phyloP scores from a whole-genome alignment of 2,797 vertebrate genomes.

The Intellagama lesueurii region DNA sequence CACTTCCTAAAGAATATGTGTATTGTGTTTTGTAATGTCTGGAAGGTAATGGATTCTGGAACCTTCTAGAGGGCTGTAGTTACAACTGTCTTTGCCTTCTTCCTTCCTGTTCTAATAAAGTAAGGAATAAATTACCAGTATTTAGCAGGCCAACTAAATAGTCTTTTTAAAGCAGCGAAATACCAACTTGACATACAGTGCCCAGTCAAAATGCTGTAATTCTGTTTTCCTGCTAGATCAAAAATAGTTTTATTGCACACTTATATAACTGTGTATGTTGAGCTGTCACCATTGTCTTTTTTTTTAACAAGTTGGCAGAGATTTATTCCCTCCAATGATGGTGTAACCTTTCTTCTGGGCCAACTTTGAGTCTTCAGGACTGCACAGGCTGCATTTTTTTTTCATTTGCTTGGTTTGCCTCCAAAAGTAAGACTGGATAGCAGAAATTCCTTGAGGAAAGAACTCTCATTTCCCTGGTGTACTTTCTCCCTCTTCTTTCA shows the following conservation, averaged over 20 bases:
- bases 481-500: neutral
- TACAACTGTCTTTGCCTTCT: neutral
- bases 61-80: neutral
- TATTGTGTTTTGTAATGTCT: neutral
- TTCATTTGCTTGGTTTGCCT: too few relatives aligned
- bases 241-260: too few relatives aligned
- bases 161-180: neutral
- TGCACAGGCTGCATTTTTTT: too few relatives aligned
- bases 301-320: too few relatives aligned
- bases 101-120: neutral
- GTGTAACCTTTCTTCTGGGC: too few relatives aligned
- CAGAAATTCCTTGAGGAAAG: neutral
- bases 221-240: too few relatives aligned
- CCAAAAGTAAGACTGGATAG: too few relatives aligned
- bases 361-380: too few relatives aligned
- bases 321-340: too few relatives aligned
- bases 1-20: slow-evolving; percentile 11
- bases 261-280: too few relatives aligned
- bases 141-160: neutral
- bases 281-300: too few relatives aligned
- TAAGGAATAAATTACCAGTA: neutral
- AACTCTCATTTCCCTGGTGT: neutral
- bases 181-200: neutral
- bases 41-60: neutral
- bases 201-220: too few relatives aligned